Conservation (phyloP, 2,113 vertebrate genomes). For the Apistogramma diplotaenia region DNA sequence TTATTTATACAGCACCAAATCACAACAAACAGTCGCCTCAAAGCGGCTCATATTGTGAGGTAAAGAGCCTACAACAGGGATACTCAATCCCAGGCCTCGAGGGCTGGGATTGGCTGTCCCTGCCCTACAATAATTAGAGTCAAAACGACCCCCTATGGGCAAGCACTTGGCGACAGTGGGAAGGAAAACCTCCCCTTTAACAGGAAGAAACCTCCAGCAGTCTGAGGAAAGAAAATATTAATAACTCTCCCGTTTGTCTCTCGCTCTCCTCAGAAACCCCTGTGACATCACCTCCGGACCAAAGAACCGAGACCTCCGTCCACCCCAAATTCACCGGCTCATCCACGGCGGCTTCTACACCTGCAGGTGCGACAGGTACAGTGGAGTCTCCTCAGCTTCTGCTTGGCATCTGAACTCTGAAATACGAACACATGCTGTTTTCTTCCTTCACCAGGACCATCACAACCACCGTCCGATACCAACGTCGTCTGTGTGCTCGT, state of each 20-base stretch:
- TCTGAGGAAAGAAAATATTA: too few species aligned
- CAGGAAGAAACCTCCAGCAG: too few species aligned
- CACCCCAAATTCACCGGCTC: not conserved
- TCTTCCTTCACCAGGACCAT: not conserved
- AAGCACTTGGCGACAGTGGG: too few species aligned
- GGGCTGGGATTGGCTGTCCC: too few species aligned
- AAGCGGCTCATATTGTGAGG: too few species aligned
- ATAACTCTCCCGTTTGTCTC: not conserved
- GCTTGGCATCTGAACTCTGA: not conserved
- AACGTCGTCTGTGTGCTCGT: not conserved
- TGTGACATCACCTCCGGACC: not conserved
- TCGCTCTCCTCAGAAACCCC: not conserved
- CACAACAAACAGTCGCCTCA: too few species aligned
- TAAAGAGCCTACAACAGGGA: too few species aligned
- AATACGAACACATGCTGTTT: not conserved
- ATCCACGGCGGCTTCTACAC: not conserved
- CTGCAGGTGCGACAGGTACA: conserved; percentile 47
- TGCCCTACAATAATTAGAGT: too few species aligned
- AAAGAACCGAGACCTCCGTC: not conserved
- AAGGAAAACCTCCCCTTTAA: too few species aligned
- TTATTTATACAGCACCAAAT: too few species aligned
- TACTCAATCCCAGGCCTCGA: too few species aligned
- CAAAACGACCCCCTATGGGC: too few species aligned
- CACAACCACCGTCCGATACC: not conserved
- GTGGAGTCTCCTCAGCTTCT: not conserved